Evolutionary conservation across 2,888 invertebrate genomes (phyloP), one percentile per base, ranked within the genome.

Genomic region (Xestia sexstrigata): DNA sequence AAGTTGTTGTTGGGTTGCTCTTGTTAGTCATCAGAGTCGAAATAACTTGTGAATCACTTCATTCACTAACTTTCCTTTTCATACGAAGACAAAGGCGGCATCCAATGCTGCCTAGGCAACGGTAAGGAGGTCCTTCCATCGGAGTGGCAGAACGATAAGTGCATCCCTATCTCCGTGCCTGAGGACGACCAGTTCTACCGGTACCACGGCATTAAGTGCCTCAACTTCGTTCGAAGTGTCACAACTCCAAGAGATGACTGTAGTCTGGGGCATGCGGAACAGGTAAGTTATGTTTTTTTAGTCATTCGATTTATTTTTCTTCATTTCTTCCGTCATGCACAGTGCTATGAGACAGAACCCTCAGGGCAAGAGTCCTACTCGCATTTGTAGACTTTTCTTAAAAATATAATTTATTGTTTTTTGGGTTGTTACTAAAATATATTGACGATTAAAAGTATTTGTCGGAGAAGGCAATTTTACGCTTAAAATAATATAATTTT

Each of bases 141-240:
- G 1, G 94, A 96, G 62, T 92, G 94, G 90, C 91, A 92, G 83
- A 97, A 97, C 89, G 97, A 97, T 78, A 97, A 97, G 58, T 98
- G 98, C 83, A 96, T 97, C 62, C 97, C 97, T 0, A 97, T 98
- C 83, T 92, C 92, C 23, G 96, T 98, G 13, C 96, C 97, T 0
- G 93, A 95, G 0, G 93, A 96, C 65, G 98, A 98, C 87, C 93
- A 95, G 0, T 97, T 97, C 88, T 97, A 97, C 88, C 88, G 93
- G 9, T 85, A 93, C n/a, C 90, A 95, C 73, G 95, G 96, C 0
- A 93, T 97, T 78, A 93, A 93, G 23, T 98, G 97, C 87, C 95
- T 97, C 84, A 97, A 97, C 90, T 97, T 97, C 82, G 97, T 97
- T 1, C 94, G 97, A 73, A 97, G 97, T 62, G 95, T 97, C 87